phyloP scores from a whole-genome alignment of 2,797 vertebrate genomes.

The Etheostoma perlongum region DNA sequence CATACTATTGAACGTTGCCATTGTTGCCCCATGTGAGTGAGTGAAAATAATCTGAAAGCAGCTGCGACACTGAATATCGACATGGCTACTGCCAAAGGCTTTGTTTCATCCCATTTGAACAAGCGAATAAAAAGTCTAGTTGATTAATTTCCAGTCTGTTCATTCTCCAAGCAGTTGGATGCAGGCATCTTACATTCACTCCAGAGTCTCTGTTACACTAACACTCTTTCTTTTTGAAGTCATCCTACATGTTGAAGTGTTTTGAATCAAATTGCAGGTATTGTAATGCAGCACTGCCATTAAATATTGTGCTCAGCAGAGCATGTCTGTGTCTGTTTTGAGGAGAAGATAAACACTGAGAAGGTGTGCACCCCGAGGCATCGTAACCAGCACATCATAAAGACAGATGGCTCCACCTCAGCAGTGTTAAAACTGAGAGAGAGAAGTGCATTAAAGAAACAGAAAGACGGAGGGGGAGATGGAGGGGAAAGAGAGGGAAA shows the following conservation, averaged over 20 bases:
- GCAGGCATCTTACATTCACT: conserved; percentile 6
- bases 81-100: neutral
- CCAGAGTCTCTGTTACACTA: conserved; percentile 7
- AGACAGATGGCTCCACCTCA: conserved; percentile 41
- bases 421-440: conserved; percentile 29
- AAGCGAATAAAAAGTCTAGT: neutral
- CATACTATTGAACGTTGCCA: neutral
- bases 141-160: neutral
- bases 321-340: conserved; percentile 29
- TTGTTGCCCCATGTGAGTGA: neutral
- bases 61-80: neutral
- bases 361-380: conserved; percentile 24
- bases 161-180: neutral
- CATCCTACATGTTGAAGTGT: neutral
- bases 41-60: neutral
- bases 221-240: neutral
- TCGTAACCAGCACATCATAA: conserved; percentile 49
- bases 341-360: conserved; percentile 34
- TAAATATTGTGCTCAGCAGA: conserved; percentile 23
- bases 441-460: conserved; percentile 13
- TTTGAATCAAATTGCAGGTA: conserved; percentile 11
- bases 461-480: conserved; percentile 1
- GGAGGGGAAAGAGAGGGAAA: conserved; percentile 10
- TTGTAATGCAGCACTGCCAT: conserved; percentile 1
- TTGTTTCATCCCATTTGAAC: conserved; percentile 4